A percentile compares a stretch with the other conserved stretches of the same genome.
Conservation (phyloP, 2,888 invertebrate species). For the Amphimallon solstitiale region DNA sequence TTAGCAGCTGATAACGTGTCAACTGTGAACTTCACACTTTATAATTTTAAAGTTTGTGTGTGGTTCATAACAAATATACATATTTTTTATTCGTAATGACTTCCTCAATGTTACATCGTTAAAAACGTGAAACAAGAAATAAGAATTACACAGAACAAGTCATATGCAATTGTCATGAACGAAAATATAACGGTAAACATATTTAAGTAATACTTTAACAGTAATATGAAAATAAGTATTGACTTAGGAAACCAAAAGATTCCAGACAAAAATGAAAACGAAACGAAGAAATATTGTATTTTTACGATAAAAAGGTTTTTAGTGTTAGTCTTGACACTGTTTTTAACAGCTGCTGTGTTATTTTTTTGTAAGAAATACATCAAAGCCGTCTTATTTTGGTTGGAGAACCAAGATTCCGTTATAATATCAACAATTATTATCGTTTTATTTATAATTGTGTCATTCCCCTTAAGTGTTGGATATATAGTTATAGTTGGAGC, state of each 20-base stretch:
- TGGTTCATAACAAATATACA: background rate
- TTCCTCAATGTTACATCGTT: background rate
- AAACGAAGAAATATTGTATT: conserved; percentile 25
- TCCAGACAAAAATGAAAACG: conserved; percentile 26
- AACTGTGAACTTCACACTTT: too few species aligned
- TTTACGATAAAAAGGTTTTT: conserved; percentile 41
- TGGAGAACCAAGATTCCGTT: conserved; percentile 81
- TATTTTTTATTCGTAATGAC: conserved; percentile 5
- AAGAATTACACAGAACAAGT: background rate
- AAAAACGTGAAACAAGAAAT: background rate
- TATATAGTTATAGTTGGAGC: conserved; percentile 88
- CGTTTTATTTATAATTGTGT: conserved; percentile 82
- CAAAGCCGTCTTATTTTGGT: conserved; percentile 80
- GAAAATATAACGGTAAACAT: too few species aligned
- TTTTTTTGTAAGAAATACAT: conserved; percentile 82
- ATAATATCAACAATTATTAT: conserved; percentile 80
- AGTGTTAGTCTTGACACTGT: conserved; percentile 40
- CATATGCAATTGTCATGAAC: background rate
- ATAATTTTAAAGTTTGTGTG: too few species aligned
- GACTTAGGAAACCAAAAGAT: conserved; percentile 29
- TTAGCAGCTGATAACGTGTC: too few species aligned
- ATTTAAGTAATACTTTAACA: too few species aligned
- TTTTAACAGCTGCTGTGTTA: conserved; percentile 67
- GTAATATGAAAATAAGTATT: conserved; percentile 35
- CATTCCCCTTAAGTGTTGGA: conserved; percentile 88